A percentile compares a stretch with the other conserved stretches of the same genome.
Evolutionary conservation across 2,797 vertebrate species (phyloP).

Genomic region (Anisognathus igniventris): DNA sequence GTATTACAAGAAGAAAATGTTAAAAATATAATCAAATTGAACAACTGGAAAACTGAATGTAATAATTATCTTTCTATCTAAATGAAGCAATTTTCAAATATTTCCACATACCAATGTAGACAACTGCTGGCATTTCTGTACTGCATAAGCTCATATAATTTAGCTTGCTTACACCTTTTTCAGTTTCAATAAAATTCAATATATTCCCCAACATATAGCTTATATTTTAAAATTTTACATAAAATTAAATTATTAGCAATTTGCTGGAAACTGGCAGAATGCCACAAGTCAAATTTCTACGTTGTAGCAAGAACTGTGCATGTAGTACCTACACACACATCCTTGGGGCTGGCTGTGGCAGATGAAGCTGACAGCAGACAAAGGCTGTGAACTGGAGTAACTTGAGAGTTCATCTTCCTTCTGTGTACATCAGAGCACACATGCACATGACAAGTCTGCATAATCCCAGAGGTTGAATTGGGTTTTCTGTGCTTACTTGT

Average conservation of each 20-base stretch:
- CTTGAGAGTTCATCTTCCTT: not conserved
- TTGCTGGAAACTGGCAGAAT: not conserved
- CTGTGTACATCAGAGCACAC: not conserved
- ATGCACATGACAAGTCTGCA: not conserved
- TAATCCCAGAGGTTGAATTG: not conserved
- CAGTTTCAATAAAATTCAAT: not conserved
- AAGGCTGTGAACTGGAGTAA: not conserved
- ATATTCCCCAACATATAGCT: not conserved
- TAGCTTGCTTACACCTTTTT: not conserved
- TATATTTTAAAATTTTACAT: not conserved
- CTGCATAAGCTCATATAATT: not conserved
- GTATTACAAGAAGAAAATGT: not conserved
- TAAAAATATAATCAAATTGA: not conserved
- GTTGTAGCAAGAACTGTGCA: not conserved
- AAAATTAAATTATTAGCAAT: not conserved
- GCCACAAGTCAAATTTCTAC: not conserved
- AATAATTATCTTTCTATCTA: not conserved
- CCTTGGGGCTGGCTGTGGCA: not conserved
- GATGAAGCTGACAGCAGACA: accelerated
- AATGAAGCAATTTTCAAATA: not conserved
- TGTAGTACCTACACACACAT: not conserved
- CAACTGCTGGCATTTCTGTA: not conserved
- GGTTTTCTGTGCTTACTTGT: not conserved
- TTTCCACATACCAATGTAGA: not conserved
- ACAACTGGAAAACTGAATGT: not conserved